Evolutionary conservation across 2,888 invertebrate genomes (phyloP), one percentile per base, ranked within the genome.

Genomic region (Pristionchus entomophagus): DNA sequence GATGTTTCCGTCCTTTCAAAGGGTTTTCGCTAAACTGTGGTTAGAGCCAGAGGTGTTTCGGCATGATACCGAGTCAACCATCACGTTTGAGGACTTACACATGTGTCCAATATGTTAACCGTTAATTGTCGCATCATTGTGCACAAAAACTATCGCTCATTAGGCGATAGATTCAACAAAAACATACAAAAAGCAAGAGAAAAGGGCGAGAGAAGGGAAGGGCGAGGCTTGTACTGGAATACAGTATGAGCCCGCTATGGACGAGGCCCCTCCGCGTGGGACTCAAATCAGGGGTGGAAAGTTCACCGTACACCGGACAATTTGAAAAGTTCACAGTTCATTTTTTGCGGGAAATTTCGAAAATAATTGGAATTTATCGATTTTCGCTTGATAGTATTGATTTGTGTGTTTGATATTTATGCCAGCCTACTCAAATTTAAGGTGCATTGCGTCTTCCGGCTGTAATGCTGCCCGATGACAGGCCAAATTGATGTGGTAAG

Each of bases 401-500:
- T 45, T 45, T 45, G 8, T 45, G 6, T 45, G 45, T 45, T 45
- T 45, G 45, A 10, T 45, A 45, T 45, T 45, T 45, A 14, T 45
- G 45, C 45, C 45, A 45, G 14, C 6, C 6, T 45, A 14, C 45
- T 6, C 45, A 14, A 6, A 45, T 45, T 80, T 0, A 8, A 49
- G 51, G 78, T 51, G 78, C 10, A 29, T 29, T n/a, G 29, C 32
- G 26, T 22, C 51, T 51, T 17, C 51, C 29, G 51, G 10, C 6
- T 49, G 78, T 80, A 29, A 80, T 51, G 51, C 45, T 45, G 32
- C 51, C 32, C 32, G 32, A 80, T 80, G 78, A 80, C 32, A 19
- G 22, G 29, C 51, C 29, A 29, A 80, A 80, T 51, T 51, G 78
- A 80, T 22, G 78, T 80, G 17, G 78, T 80, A 51, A 35, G 78